Evolutionary conservation across 2,113 vertebrate genomes (phyloP).

Genomic region (Irena cyanogastra): DNA sequence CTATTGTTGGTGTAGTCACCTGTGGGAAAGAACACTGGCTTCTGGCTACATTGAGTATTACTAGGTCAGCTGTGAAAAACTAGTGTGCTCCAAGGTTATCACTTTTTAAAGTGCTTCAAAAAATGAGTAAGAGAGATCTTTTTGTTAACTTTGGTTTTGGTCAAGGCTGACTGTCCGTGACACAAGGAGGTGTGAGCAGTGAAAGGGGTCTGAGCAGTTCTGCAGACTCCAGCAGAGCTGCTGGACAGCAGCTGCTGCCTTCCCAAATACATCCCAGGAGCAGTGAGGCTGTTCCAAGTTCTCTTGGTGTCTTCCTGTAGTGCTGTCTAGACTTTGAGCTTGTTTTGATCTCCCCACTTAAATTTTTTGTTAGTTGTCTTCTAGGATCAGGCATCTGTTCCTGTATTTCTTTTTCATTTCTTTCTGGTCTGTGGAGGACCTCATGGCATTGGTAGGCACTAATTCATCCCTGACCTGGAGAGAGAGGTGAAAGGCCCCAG

Average conservation of each 20-base stretch:
- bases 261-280: not conserved
- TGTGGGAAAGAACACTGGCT: not conserved
- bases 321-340: not conserved
- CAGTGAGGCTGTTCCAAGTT: not conserved
- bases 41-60: accelerated
- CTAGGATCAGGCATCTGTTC: not conserved
- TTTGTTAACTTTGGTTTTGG: not conserved
- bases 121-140: not conserved
- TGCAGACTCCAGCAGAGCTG: not conserved
- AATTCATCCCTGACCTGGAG: not conserved
- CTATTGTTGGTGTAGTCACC: not conserved
- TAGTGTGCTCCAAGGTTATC: not conserved
- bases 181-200: not conserved
- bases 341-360: not conserved
- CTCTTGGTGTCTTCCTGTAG: not conserved
- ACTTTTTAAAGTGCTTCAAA: not conserved
- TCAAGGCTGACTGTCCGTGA: not conserved
- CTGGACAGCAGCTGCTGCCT: not conserved
- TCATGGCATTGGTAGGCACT: not conserved
- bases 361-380: not conserved
- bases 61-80: not conserved
- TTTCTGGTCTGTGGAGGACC: not conserved
- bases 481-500: not conserved
- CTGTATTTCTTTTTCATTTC: not conserved
- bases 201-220: not conserved